Conservation (phyloP, 2,113 vertebrate genomes). For the Gasterosteus aculeatus region DNA sequence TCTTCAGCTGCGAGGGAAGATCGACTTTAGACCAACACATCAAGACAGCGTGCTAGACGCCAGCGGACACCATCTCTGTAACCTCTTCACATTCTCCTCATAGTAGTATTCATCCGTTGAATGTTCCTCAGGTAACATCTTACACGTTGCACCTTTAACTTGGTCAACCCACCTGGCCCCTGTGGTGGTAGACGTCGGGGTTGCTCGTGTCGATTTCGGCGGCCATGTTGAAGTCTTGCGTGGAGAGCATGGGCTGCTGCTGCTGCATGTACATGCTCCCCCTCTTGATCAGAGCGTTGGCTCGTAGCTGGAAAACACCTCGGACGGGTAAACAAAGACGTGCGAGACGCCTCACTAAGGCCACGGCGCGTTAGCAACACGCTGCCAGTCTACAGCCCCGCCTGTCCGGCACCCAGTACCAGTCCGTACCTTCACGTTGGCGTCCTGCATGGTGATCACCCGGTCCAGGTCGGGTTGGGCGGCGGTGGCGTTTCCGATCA, state of each 20-base stretch:
- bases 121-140: not conserved
- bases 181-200: slow-evolving; percentile 97
- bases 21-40: not conserved
- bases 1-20: slow-evolving; percentile 87
- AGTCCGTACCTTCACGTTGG: slow-evolving; percentile 91
- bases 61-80: too few species aligned
- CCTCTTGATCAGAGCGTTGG: slow-evolving; percentile 96
- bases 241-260: slow-evolving; percentile 91
- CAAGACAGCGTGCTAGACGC: too few species aligned
- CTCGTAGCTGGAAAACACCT: slow-evolving; percentile 80
- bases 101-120: too few species aligned
- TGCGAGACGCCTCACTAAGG: not conserved
- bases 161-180: slow-evolving; percentile 87
- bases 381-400: not conserved
- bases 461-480: slow-evolving; percentile 96
- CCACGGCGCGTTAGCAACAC: not conserved
- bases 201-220: slow-evolving; percentile 93
- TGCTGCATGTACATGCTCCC: slow-evolving; percentile 99
- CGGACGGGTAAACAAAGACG: not conserved
- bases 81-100: too few species aligned
- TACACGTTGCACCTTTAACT: not conserved
- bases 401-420: not conserved
- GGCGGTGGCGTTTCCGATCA: slow-evolving; percentile 93
- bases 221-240: slow-evolving; percentile 96
- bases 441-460: slow-evolving; percentile 93